Base-by-base conservation (phyloP, 2,797 vertebrate genomes). In the Hirundo rustica region DNA sequence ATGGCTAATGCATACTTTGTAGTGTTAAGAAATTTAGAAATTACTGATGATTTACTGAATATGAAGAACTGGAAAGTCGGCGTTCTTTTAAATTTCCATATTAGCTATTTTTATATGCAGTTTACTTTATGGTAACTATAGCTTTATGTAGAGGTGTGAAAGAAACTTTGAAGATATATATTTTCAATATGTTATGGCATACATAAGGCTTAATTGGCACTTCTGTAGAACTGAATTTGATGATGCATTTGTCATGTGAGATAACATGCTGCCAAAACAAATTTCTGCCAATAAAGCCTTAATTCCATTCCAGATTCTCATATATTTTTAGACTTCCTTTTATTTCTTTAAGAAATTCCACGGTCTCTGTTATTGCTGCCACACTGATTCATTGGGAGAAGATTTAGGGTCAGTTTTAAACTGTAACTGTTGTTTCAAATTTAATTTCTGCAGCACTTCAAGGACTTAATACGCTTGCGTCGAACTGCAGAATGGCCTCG, bases 401-500 rank as follows among this genome's bases (percentile, higher is more conserved):
- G 21, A 32, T 64, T 40, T 29, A 45, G 40, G 13, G 5, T 88
- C 61, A 38, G 8, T 81, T 91, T 87, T 42, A 32, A 85, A 70
- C 45, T 44, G 7, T 68, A 68, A 82, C 65, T 90, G 14, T 44
- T 96, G 22, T 83, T 93, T 93, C 55, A 55, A 78, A 90, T 92
- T 40, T 85, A 6, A 74, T 95, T 64, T 92, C 18, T 94, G 21
- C 96, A 99, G 99, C 99, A 99, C 97, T 99, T 99, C 98, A 99
- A 99, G 96, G 99, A 99, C 96, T 98, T 99, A 92, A 99, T 99
- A 97, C 99, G 99, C 60, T 97, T 99, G 93, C 98, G 99, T 71
- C 98, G 99, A 65, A 99, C 99, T 12, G 99, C 99, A 21, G 99
- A 99, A 71, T 99, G 99, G 99, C 99, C 99, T 20, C 99, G 99